Percentiles rank a stretch among this genome's conserved stretches.
phyloP scores from a whole-genome alignment of 2,888 invertebrate genomes.

The Itoplectis maculator region DNA sequence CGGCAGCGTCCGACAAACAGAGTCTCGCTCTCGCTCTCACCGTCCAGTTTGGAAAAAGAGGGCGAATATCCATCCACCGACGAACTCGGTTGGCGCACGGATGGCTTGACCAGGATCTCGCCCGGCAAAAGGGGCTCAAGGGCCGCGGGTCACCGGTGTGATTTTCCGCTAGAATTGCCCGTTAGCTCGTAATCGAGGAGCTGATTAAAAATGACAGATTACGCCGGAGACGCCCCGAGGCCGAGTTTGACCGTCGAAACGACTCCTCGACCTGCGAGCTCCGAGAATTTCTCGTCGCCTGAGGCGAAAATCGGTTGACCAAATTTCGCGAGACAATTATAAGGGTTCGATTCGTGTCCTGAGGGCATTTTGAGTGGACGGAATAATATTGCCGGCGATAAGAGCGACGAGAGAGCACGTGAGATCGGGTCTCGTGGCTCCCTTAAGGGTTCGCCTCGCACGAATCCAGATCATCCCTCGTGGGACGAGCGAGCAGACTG shows the following conservation, averaged over 20 bases:
- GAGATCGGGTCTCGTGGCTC: slow-evolving; percentile 8
- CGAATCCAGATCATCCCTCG: slow-evolving; percentile 65
- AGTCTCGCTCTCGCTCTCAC: too few relatives aligned
- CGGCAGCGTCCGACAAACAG: background rate
- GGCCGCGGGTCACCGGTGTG: slow-evolving; percentile 58
- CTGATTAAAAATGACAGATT: slow-evolving; percentile 79
- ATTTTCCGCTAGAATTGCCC: slow-evolving; percentile 73
- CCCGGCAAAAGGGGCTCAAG: background rate
- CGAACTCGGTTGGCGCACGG: too few relatives aligned
- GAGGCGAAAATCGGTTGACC: slow-evolving; percentile 76
- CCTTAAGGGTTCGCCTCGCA: slow-evolving; percentile 33
- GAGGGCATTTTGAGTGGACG: slow-evolving; percentile 53
- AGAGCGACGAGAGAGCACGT: slow-evolving; percentile 12
- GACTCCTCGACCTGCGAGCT: background rate
- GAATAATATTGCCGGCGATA: slow-evolving; percentile 59
- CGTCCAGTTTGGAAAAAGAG: background rate
- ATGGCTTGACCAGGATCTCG: background rate
- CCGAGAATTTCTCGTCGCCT: slow-evolving; percentile 74
- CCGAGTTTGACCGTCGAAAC: slow-evolving; percentile 68
- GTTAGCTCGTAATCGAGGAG: slow-evolving; percentile 75
- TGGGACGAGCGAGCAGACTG: slow-evolving; percentile 24
- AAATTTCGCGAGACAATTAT: slow-evolving; percentile 81
- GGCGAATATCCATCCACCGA: background rate
- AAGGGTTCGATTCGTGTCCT: slow-evolving; percentile 75
- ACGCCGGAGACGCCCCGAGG: slow-evolving; percentile 76